Percentiles rank a stretch among this genome's conserved stretches.
These are phyloP conservation scores for Nasonia giraulti DNA, from an alignment of 1,140 invertebrate genomes.

Conservation along the genomic window DNA sequence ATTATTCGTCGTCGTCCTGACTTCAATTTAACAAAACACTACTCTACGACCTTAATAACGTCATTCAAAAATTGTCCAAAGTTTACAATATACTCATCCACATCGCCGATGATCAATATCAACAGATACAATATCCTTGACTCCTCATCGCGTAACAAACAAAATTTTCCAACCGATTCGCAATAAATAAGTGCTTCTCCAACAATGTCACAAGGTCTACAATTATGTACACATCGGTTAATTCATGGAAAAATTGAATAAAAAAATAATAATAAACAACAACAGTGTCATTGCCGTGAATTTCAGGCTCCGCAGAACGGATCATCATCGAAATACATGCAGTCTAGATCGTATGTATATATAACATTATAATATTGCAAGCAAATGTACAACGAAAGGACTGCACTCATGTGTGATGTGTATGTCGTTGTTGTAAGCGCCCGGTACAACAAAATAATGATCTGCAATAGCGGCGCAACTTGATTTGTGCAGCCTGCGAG, in stretches of 20 bases:
- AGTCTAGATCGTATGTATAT: neutral
- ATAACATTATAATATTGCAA: neutral
- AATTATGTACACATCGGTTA: neutral
- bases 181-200: neutral
- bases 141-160: neutral
- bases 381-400: neutral
- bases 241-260: neutral
- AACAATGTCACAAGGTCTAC: neutral
- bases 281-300: neutral
- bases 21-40: no score
- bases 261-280: constrained; percentile 9
- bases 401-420: neutral
- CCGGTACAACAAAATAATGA: constrained; percentile 1
- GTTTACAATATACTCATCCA: neutral
- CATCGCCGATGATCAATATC: neutral
- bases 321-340: neutral
- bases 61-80: neutral
- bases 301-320: neutral
- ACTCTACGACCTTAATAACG: neutral
- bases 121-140: neutral
- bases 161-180: neutral
- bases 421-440: neutral
- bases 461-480: neutral
- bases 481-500: no score
- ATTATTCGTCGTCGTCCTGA: no score